A percentile compares a stretch with the other conserved stretches of the same genome.
Conservation (phyloP, 2,113 vertebrate species). For the Empidonax traillii region DNA sequence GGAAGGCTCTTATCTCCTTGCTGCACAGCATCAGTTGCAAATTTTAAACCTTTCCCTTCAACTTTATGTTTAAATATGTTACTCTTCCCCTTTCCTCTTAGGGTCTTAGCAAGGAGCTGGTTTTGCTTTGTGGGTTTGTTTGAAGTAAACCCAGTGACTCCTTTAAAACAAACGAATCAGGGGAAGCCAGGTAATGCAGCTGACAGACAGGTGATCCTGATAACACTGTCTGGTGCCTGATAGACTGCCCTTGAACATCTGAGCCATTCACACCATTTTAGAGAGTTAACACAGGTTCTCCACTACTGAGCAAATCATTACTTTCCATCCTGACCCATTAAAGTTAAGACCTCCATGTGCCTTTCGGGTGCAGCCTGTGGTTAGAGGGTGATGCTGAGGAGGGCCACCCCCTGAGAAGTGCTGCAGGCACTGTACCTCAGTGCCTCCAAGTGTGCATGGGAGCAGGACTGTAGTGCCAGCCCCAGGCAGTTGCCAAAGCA, state of each 20-base stretch:
- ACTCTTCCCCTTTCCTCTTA: constrained; percentile 4
- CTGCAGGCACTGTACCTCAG: background rate
- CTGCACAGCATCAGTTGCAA: constrained; percentile 34
- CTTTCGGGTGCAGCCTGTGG: constrained; percentile 12
- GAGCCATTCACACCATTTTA: constrained; percentile 61
- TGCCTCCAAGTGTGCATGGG: background rate
- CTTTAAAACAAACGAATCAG: constrained; percentile 4
- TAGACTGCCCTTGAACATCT: constrained; percentile 53
- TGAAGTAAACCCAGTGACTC: constrained; percentile 33
- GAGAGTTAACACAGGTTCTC: constrained; percentile 16
- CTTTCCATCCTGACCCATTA: constrained; percentile 44
- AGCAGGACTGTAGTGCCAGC: background rate
- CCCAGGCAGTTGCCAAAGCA: constrained; percentile 36
- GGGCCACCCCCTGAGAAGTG: constrained; percentile 31
- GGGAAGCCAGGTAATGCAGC: constrained; percentile 21
- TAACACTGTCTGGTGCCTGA: constrained; percentile 60
- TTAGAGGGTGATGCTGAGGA: constrained; percentile 22
- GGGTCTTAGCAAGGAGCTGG: background rate
- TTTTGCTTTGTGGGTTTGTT: constrained; percentile 47
- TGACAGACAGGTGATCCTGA: constrained; percentile 61
- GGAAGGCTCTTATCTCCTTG: constrained; percentile 55
- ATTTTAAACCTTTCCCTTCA: constrained; percentile 58
- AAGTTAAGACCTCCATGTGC: constrained; percentile 32
- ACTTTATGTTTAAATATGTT: constrained; percentile 54
- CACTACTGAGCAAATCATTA: constrained; percentile 30